Evolutionary conservation across 2,797 vertebrate genomes (phyloP), one percentile per base, ranked within the genome.

Genomic region (Phoebastria nigripes): DNA sequence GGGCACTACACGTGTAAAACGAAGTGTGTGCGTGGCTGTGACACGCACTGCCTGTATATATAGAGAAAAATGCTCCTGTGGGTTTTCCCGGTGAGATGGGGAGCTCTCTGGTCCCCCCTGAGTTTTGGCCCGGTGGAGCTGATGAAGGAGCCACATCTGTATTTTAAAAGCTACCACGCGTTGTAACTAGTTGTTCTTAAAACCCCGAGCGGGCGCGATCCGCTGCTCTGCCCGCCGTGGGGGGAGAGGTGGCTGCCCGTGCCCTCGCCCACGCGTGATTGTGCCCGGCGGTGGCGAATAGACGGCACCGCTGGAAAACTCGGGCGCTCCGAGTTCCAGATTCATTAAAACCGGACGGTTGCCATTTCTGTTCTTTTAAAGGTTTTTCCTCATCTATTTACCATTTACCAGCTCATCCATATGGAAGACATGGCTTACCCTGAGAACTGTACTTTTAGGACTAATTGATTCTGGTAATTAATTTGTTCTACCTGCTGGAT

Each of bases 401-500:
- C 87, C 95, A 84, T 97, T 97, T 98, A 97, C 97, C 95, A 97
- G 97, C 98, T 98, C 98, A 98, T 98, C 94, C 96, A 92, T 98
- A 98, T 98, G 98, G 97, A 98, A 98, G 96, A 90, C 96, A 24
- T 92, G 61, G 89, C 96, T 98, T 58, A 94, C 93, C 96, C 90
- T 83, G 94, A 98, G 97, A 97, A 97, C 97, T 97, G 96, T 97
- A 98, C 98, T 98, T 98, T 97, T 97, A 94, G 96, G 97, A 97
- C 97, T 98, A 98, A 99, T 98, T 98, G 98, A 98, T 98, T 99
- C 97, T 96, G 94, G 97, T 99, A 99, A 99, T 99, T 98, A 98
- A 99, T 99, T 99, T 99, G 98, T 99, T 98, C 98, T 99, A 98
- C 98, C 98, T 98, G 98, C 98, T 98, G 98, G 98, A 98, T 99